Evolutionary conservation across 2,113 vertebrate genomes (phyloP).

Genomic region (Myodes glareolus): DNA sequence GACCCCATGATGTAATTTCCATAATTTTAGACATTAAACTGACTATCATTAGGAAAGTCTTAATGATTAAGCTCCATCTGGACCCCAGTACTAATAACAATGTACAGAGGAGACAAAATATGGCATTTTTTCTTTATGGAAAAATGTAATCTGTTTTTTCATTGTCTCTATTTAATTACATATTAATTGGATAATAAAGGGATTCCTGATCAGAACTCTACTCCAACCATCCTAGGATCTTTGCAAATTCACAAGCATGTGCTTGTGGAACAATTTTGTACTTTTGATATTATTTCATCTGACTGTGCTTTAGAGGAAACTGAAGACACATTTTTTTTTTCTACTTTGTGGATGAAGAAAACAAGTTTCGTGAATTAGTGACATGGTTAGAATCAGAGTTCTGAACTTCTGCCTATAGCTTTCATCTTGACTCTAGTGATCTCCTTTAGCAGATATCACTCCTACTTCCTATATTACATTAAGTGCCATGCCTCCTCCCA

Average conservation of each 20-base stretch:
- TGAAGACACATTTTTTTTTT: not conserved
- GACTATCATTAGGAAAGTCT: not conserved
- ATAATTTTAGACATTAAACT: conserved; percentile 4
- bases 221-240: not conserved
- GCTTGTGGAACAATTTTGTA: not conserved
- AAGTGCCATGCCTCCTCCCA: not conserved
- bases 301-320: not conserved
- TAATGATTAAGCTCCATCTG: not conserved
- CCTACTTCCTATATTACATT: not conserved
- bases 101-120: not conserved
- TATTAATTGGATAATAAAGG: not conserved
- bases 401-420: not conserved
- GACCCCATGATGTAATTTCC: not conserved
- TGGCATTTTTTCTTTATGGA: not conserved
- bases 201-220: not conserved
- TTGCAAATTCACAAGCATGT: not conserved
- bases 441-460: not conserved
- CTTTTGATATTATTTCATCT: not conserved
- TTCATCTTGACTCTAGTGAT: not conserved
- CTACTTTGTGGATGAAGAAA: not conserved
- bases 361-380: not conserved
- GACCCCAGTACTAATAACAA: not conserved
- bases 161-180: not conserved
- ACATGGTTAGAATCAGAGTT: not conserved
- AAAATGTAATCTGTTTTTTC: not conserved